Conservation (phyloP, 1,140 invertebrate species). For the Macrosteles quadrilineatus region DNA sequence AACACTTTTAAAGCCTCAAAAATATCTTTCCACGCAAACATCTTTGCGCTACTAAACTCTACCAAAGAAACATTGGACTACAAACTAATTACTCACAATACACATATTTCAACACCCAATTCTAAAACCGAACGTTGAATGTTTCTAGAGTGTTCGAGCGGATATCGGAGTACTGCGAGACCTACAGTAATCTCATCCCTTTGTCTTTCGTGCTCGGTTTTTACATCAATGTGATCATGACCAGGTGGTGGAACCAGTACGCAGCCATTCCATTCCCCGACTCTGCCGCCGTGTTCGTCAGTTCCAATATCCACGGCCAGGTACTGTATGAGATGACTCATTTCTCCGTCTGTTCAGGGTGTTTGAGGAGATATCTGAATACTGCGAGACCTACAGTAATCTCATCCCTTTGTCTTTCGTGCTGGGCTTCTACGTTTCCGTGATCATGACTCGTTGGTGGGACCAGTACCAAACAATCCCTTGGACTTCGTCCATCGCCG, state of each 20-base stretch:
- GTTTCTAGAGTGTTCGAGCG: conserved; percentile 67
- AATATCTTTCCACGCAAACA: no score
- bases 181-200: conserved; percentile 77
- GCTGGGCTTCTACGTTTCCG: conserved; percentile 76
- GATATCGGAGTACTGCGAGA: conserved; percentile 74
- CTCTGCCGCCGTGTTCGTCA: conserved; percentile 80
- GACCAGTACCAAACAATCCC: conserved; percentile 78
- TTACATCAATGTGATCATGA: conserved; percentile 91
- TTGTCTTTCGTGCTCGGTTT: conserved; percentile 66
- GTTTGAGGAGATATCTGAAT: conserved; percentile 74
- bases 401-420: conserved; percentile 77
- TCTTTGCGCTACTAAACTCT: no score
- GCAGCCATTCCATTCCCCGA: conserved; percentile 76
- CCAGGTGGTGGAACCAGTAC: conserved; percentile 92
- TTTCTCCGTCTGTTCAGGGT: conserved; percentile 47
- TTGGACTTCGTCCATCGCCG: conserved; percentile 79
- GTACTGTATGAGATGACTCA: conserved; percentile 31
- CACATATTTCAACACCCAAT: no score
- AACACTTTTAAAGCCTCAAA: no score
- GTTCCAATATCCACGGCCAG: conserved; percentile 71
- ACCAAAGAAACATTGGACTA: no score
- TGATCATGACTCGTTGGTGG: conserved; percentile 94
- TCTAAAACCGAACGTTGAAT: conserved; percentile 58
- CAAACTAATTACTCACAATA: no score
- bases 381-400: conserved; percentile 76